These are phyloP conservation scores for Tetragonisca angustula DNA, from an alignment of 2,888 invertebrate species.

Conservation along the genomic window DNA sequence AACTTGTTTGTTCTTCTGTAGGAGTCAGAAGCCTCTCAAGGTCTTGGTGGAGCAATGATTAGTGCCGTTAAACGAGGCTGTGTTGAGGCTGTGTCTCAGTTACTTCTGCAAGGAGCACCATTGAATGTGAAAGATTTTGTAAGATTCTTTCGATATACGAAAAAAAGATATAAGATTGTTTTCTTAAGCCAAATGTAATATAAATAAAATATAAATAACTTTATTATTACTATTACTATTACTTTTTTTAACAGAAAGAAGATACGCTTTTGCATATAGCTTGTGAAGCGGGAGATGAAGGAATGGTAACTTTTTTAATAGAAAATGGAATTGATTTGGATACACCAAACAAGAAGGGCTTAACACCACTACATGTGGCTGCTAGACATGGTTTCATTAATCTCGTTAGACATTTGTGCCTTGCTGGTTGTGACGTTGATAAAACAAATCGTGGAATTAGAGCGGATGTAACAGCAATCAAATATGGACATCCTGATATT, in stretches of 20 bases:
- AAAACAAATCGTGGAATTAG: conserved; percentile 88
- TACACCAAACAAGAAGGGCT: conserved; percentile 86
- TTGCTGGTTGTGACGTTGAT: conserved; percentile 89
- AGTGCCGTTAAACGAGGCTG: conserved; percentile 83
- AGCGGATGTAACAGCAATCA: conserved; percentile 91
- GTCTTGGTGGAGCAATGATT: conserved; percentile 82
- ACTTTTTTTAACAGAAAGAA: conserved; percentile 84
- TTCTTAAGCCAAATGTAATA: neutral
- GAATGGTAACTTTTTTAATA: conserved; percentile 79
- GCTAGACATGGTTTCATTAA: conserved; percentile 90
- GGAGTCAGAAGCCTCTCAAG: conserved; percentile 82
- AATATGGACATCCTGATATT: conserved; percentile 89
- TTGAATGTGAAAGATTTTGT: conserved; percentile 81
- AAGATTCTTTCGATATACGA: conserved; percentile 46
- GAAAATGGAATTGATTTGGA: conserved; percentile 85
- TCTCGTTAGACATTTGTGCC: conserved; percentile 88
- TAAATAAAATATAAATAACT: conserved; percentile 9
- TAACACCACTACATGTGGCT: conserved; percentile 89
- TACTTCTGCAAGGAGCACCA: conserved; percentile 82
- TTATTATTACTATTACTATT: conserved; percentile 24
- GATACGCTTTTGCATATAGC: conserved; percentile 88
- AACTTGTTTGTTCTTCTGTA: conserved; percentile 65
- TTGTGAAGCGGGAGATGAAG: conserved; percentile 82
- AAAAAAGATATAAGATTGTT: too few species aligned
- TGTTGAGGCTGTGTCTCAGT: conserved; percentile 81